Conservation (phyloP, 2,797 vertebrate genomes). For the Acipenser oxyrinchus region DNA sequence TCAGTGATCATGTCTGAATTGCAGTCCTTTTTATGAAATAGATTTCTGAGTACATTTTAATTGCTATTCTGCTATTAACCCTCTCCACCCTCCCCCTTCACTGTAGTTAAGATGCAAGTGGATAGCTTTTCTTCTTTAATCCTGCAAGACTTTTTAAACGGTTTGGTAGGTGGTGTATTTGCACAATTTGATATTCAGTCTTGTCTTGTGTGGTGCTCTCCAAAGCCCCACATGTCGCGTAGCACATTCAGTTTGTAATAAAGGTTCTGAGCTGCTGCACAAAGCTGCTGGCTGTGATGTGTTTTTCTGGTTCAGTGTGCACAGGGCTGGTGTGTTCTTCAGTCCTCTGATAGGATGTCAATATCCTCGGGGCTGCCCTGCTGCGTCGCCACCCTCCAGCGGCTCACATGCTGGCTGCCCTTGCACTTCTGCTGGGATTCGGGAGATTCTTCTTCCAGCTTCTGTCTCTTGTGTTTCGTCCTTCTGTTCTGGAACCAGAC, state of each 20-base stretch:
- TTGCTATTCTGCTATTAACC: too few species aligned
- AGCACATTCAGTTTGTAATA: too few species aligned
- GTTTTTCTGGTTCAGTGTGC: too few species aligned
- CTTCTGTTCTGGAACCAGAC: constrained; percentile 73
- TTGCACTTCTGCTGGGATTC: constrained; percentile 71
- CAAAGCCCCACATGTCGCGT: too few species aligned
- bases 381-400: constrained; percentile 70
- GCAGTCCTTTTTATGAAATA: too few species aligned
- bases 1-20: too few species aligned
- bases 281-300: neutral
- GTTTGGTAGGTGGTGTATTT: neutral
- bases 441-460: constrained; percentile 73
- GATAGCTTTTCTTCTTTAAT: neutral
- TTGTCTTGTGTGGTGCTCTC: too few species aligned
- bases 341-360: constrained; percentile 70
- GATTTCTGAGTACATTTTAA: too few species aligned
- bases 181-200: too few species aligned
- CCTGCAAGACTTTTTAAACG: neutral
- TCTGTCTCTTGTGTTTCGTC: constrained; percentile 79
- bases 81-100: neutral
- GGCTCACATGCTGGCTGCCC: constrained; percentile 68
- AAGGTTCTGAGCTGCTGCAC: too few species aligned
- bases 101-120: neutral
- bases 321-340: constrained; percentile 19
- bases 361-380: constrained; percentile 60